Evolutionary conservation across 2,888 invertebrate genomes (phyloP).

Genomic region (Leucophenga maculata): DNA sequence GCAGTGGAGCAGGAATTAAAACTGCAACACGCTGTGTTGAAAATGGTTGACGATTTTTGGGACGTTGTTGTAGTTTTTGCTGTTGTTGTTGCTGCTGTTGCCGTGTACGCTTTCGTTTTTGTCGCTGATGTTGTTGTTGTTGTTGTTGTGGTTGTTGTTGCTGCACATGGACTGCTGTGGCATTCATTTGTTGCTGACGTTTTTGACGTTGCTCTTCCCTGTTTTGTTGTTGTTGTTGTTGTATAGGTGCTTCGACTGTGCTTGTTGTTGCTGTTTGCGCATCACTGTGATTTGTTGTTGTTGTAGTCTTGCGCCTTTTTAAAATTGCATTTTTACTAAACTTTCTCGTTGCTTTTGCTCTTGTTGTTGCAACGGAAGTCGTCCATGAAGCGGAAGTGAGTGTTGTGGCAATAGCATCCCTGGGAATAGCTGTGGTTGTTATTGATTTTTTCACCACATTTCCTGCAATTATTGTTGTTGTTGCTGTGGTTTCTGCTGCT

Average conservation of each 20-base stretch:
- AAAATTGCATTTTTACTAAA: constrained; percentile 40
- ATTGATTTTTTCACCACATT: constrained; percentile 22
- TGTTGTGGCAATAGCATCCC: constrained; percentile 22
- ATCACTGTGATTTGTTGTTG: constrained; percentile 19
- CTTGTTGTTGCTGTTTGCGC: constrained; percentile 7
- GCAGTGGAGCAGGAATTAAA: constrained; percentile 64
- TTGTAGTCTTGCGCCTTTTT: constrained; percentile 11
- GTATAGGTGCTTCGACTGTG: constrained; percentile 29
- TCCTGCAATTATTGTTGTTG: constrained; percentile 30
- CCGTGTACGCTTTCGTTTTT: constrained; percentile 26
- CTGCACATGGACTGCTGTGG: neutral
- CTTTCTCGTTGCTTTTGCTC: constrained; percentile 11
- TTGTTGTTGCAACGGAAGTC: constrained; percentile 8
- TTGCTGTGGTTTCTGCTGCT: constrained; percentile 40
- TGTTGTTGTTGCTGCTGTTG: constrained; percentile 19
- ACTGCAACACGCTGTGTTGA: constrained; percentile 59
- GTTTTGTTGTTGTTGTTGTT: constrained; percentile 43
- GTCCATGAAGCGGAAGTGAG: constrained; percentile 17
- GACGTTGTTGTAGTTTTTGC: constrained; percentile 28
- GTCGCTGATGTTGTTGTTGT: constrained; percentile 19
- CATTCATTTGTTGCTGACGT: constrained; percentile 44
- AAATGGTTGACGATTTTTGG: constrained; percentile 32
- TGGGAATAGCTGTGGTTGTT: constrained; percentile 36
- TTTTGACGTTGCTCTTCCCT: constrained; percentile 49
- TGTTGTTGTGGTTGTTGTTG: constrained; percentile 25